Evolutionary conservation across 2,113 vertebrate species (phyloP).

Genomic region (Taurulus bubalis): DNA sequence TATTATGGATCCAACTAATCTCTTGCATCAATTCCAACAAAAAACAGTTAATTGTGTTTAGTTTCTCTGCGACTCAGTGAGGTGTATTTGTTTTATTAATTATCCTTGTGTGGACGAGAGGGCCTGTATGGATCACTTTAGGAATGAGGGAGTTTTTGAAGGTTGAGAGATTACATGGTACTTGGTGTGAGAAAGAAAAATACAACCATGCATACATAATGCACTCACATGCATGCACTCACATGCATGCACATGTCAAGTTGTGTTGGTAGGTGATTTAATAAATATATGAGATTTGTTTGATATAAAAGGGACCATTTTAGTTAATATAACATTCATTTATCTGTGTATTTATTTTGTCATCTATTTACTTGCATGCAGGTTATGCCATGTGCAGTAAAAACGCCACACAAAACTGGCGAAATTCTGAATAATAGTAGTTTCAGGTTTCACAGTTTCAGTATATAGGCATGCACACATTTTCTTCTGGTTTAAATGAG

Average conservation of each 20-base stretch:
- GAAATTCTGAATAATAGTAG: not conserved
- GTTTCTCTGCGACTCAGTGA: constrained; percentile 53
- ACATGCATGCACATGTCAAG: not conserved
- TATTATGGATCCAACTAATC: constrained; percentile 65
- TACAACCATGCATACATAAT: not conserved
- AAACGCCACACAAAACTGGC: not conserved
- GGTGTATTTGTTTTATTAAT: constrained; percentile 76
- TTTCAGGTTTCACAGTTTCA: not conserved
- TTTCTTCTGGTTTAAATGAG: not conserved
- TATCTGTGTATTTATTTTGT: not conserved
- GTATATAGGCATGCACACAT: not conserved
- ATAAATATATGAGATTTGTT: not conserved
- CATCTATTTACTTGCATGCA: not conserved
- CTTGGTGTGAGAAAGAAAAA: not conserved
- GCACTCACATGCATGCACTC: not conserved
- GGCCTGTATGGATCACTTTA: constrained; percentile 34
- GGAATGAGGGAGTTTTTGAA: constrained; percentile 10
- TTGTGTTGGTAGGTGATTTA: not conserved
- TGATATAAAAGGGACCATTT: not conserved
- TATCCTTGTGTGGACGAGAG: constrained; percentile 52
- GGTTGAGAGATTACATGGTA: constrained; percentile 2
- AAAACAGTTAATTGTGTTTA: constrained; percentile 75
- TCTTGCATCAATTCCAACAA: constrained; percentile 62
- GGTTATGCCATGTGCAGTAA: not conserved
- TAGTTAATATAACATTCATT: not conserved